Evolutionary conservation across 2,797 vertebrate species (phyloP), one percentile per base, ranked within the genome.

Genomic region (Mus caroli): DNA sequence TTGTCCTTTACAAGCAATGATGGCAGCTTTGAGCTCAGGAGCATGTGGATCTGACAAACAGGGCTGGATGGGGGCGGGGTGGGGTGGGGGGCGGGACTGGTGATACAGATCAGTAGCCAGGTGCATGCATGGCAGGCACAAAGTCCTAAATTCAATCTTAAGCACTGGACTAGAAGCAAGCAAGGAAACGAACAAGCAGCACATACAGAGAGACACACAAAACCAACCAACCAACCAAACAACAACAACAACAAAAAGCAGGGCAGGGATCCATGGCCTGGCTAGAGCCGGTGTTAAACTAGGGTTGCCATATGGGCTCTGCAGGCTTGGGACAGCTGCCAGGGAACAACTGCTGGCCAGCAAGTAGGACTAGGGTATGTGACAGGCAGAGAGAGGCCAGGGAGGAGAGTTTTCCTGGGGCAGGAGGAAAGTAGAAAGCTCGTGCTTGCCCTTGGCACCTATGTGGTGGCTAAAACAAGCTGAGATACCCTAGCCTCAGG

Each of bases 301-400:
- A 69, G 40, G n/a, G 77, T 89, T 4, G 28, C 94, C 97, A 97
- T 97, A 97, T 97, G 97, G 96, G 78, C 93, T 69, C 94, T 9
- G 13, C 86, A 92, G 96, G 93, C 69, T 79, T 82, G 5, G 1
- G 88, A 62, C 73, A 1, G 1, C 69, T 86, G 96, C 95, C 96
- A 96, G 85, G 67, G 50, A 95, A 15, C 37, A 75, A 85, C 76
- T 75, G 54, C 80, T n/a, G 46, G 13, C 60, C 31, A 6, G 76
- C 58, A 71, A 31, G 52, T 64, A 79, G 69, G 82, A 64, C 93
- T 94, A 91, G 95, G 84, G 84, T n/a, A 24, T 28, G 17, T 24
- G 85, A 60, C n/a, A n/a, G 20, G 26, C 67, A 40, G 84, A n/a
- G 37, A 0, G 24, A 91, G 37, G 86, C 82, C 31, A 22, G 69